These are phyloP conservation scores for Schizopygopsis malacanthus DNA, from an alignment of 2,797 vertebrate genomes.

Conservation along the genomic window DNA sequence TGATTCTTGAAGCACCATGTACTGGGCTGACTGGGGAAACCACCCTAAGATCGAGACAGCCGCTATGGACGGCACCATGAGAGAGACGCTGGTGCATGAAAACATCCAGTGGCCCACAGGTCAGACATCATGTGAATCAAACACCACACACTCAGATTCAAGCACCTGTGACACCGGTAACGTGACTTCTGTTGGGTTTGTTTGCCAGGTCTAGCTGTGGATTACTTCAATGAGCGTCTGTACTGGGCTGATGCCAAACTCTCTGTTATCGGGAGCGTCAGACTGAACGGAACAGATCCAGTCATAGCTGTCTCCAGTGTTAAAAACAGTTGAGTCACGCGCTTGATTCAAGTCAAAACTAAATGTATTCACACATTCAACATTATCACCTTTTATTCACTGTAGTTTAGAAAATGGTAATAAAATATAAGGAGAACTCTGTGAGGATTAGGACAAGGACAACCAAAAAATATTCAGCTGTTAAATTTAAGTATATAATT, in stretches of 20 bases:
- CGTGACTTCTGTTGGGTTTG: neutral
- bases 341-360: neutral
- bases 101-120: slow-evolving; percentile 98
- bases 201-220: slow-evolving; percentile 88
- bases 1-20: slow-evolving; percentile 86
- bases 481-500: too few species aligned
- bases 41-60: slow-evolving; percentile 97
- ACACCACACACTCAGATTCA: slow-evolving; percentile 3
- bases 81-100: slow-evolving; percentile 91
- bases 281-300: slow-evolving; percentile 89
- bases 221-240: slow-evolving; percentile 93
- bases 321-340: slow-evolving; percentile 86
- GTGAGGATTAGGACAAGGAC: neutral
- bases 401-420: neutral
- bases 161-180: neutral
- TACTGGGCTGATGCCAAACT: slow-evolving; percentile 97
- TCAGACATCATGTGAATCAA: slow-evolving; percentile 58
- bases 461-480: too few species aligned
- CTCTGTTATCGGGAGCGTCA: slow-evolving; percentile 92
- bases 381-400: too few species aligned
- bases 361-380: neutral
- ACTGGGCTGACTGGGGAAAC: slow-evolving; percentile 99
- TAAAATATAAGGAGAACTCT: neutral
- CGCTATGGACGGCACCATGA: slow-evolving; percentile 94
- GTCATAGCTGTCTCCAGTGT: slow-evolving; percentile 86